Conservation (phyloP, 2,797 vertebrate species). For the Cichlasoma orientale region DNA sequence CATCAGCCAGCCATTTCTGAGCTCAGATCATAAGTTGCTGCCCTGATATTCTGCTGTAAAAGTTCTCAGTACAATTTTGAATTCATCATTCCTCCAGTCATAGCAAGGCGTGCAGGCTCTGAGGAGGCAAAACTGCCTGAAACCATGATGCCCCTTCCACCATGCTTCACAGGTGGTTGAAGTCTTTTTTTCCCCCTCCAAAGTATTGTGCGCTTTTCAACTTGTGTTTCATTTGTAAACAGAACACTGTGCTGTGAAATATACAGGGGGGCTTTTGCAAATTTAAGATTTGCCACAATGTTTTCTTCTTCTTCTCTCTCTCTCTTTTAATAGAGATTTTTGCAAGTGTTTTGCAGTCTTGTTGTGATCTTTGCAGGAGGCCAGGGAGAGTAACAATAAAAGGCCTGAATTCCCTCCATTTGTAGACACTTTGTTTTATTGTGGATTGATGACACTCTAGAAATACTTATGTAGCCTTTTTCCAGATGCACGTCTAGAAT, state of each 20-base stretch:
- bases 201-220: background rate
- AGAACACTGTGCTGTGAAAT: background rate
- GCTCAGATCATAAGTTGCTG: background rate
- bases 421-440: background rate
- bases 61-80: background rate
- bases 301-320: too few species aligned
- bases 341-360: background rate
- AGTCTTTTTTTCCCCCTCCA: background rate
- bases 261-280: background rate
- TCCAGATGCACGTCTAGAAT: background rate
- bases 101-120: background rate
- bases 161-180: background rate
- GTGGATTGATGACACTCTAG: background rate
- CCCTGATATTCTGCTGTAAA: background rate
- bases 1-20: background rate
- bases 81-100: background rate
- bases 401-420: background rate
- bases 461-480: background rate
- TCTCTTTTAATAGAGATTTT: background rate
- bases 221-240: background rate
- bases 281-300: background rate
- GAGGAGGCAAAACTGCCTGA: background rate
- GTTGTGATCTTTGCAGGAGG: background rate
- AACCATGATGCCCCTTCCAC: background rate
- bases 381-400: background rate